Base-by-base conservation (phyloP, 2,888 invertebrate species). In the Spialia ferax region DNA sequence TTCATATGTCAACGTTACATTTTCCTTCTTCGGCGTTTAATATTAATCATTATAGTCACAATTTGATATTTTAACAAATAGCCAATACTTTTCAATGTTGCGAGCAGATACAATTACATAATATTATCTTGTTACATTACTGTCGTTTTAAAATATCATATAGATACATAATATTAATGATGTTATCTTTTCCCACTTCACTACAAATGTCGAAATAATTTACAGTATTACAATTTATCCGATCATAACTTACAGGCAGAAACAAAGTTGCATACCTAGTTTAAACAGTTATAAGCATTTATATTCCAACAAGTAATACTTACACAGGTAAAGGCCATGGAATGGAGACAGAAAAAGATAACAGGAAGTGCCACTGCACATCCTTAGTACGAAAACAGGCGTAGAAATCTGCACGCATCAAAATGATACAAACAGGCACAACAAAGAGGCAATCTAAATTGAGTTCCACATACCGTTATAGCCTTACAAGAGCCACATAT, bases 101-200 rank as follows among this genome's bases (percentile, higher is more conserved):
- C 15, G 7, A 50, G 57, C 57, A 65, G 15, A 45, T 62, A 52
- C n/a, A 23, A 48, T 57, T 64, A n/a, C n/a, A n/a, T n/a, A n/a
- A n/a, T n/a, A 50, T 57, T 59, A 15, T 38, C 57, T 50, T 50
- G 64, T 65, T 65, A 52, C 64, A 65, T 50, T 57, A 50, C 45
- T 64, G 48, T 64, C 63, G 42, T 54, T 29, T 42, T 63, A 26
- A 55, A 56, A 56, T 56, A 20, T 64, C 26, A 11, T 35, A 38
- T 42, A 42, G 54, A 54, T 54, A 26, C 54, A 54, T 54, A 54
- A 15, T 29, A 35, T 56, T 35, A 15, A 35, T 35, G 13, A 35
- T 20, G 20, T 56, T 56, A 56, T 56, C 32, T 56, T 35, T 56
- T n/a, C 13, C 52, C 52, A 52, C 18, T 55, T 55, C 54, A 55